Evolutionary conservation across 2,888 invertebrate genomes (phyloP).

Genomic region (Merodon equestris): DNA sequence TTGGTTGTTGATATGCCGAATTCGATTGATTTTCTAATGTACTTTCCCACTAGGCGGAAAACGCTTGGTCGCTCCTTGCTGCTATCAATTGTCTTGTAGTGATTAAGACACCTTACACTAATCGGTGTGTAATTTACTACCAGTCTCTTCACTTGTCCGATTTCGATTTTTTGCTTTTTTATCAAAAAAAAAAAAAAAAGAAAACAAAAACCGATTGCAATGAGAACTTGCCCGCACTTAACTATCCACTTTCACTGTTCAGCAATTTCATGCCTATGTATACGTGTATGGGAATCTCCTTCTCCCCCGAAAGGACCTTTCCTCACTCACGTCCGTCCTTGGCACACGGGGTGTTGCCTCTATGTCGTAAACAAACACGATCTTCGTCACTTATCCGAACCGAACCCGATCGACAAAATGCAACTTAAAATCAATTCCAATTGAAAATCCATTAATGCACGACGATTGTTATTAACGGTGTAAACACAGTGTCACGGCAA

Average conservation of each 20-base stretch:
- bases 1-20: constrained; percentile 59
- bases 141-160: background rate
- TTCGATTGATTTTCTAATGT: constrained; percentile 56
- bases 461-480: constrained; percentile 23
- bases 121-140: background rate
- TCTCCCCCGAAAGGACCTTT: constrained; percentile 15
- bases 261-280: no score
- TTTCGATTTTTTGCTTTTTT: constrained; percentile 3
- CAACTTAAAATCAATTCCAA: no score
- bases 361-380: constrained; percentile 34
- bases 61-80: constrained; percentile 15
- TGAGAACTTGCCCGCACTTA: constrained; percentile 31
- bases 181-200: constrained; percentile 11
- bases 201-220: no score
- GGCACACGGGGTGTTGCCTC: constrained; percentile 10
- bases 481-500: constrained; percentile 31
- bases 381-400: constrained; percentile 16
- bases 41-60: constrained; percentile 23
- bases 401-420: constrained; percentile 4
- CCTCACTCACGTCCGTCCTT: no score
- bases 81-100: constrained; percentile 36
- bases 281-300: constrained; percentile 12
- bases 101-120: constrained; percentile 17
- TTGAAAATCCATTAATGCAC: constrained; percentile 23
- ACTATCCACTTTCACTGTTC: constrained; percentile 51